Percentiles rank a stretch among this genome's conserved stretches.
phyloP scores from a whole-genome alignment of 2,888 invertebrate genomes.

The Melanargia galathea region DNA sequence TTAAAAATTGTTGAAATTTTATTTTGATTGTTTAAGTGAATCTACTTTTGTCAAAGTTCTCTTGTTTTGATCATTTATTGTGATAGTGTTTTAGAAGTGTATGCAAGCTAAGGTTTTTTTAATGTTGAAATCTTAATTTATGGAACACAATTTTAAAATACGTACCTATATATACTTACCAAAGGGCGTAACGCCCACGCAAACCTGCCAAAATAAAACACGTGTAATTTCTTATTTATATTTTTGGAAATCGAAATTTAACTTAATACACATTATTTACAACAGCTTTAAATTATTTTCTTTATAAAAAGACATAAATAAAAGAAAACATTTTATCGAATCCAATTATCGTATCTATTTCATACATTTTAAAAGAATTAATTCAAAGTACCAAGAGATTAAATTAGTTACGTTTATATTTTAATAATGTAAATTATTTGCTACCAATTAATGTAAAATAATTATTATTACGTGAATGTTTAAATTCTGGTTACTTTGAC shows the following conservation, averaged over 20 bases:
- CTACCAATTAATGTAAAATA: not conserved
- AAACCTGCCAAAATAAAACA: slow-evolving; percentile 26
- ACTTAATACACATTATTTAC: slow-evolving; percentile 47
- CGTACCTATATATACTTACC: not conserved
- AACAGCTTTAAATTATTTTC: slow-evolving; percentile 50
- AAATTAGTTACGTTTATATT: not conserved
- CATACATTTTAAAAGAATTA: not conserved
- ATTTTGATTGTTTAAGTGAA: slow-evolving; percentile 11
- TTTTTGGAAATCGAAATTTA: slow-evolving; percentile 55
- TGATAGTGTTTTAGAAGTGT: slow-evolving; percentile 22
- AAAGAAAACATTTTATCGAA: not conserved
- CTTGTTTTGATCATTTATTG: slow-evolving; percentile 55
- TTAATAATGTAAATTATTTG: not conserved
- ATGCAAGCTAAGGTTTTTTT: slow-evolving; percentile 9
- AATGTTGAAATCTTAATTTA: slow-evolving; percentile 4
- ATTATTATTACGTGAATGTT: no score
- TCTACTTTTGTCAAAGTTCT: slow-evolving; percentile 68
- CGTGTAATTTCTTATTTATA: slow-evolving; percentile 48
- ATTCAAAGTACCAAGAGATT: slow-evolving; percentile 2
- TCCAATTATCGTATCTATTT: not conserved
- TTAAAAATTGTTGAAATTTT: slow-evolving; percentile 33
- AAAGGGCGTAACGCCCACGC: slow-evolving; percentile 1
- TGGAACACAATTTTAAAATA: slow-evolving; percentile 5
- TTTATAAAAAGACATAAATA: not conserved
- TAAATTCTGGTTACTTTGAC: no score